Conservation (phyloP, 1,140 invertebrate genomes). For the Helicoverpa zea region DNA sequence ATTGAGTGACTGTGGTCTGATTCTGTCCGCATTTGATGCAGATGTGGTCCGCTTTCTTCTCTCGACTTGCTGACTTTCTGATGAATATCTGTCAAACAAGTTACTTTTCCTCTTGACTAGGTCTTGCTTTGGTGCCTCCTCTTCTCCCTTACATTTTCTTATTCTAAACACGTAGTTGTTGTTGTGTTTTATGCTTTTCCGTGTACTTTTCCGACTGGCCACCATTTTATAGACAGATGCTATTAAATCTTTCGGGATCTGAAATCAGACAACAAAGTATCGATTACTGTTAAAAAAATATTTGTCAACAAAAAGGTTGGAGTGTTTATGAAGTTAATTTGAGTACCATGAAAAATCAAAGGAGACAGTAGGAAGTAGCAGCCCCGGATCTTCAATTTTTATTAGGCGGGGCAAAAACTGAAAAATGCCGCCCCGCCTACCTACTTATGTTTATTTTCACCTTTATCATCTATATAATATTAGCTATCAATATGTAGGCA, state of each 20-base stretch:
- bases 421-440: no score
- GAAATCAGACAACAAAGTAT: slow-evolving; percentile 48
- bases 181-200: slow-evolving; percentile 83
- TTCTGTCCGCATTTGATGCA: slow-evolving; percentile 66
- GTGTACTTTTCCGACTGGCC: slow-evolving; percentile 88
- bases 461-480: no score
- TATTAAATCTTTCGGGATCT: slow-evolving; percentile 91
- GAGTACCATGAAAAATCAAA: no score
- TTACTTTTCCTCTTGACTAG: slow-evolving; percentile 80
- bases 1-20: slow-evolving; percentile 73
- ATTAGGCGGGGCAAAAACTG: no score
- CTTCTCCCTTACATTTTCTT: slow-evolving; percentile 70
- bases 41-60: slow-evolving; percentile 77
- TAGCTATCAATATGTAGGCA: no score
- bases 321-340: no score
- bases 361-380: no score
- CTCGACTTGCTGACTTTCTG: slow-evolving; percentile 76
- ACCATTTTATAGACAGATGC: slow-evolving; percentile 91
- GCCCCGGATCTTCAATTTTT: no score
- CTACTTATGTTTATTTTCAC: no score
- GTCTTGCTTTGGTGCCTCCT: slow-evolving; percentile 63
- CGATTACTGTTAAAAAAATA: neutral
- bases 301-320: no score
- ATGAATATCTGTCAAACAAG: slow-evolving; percentile 78
- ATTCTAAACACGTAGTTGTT: slow-evolving; percentile 83